A percentile compares a stretch with the other conserved stretches of the same genome.
phyloP scores from a whole-genome alignment of 2,113 vertebrate species.

The Alligator sinensis region DNA sequence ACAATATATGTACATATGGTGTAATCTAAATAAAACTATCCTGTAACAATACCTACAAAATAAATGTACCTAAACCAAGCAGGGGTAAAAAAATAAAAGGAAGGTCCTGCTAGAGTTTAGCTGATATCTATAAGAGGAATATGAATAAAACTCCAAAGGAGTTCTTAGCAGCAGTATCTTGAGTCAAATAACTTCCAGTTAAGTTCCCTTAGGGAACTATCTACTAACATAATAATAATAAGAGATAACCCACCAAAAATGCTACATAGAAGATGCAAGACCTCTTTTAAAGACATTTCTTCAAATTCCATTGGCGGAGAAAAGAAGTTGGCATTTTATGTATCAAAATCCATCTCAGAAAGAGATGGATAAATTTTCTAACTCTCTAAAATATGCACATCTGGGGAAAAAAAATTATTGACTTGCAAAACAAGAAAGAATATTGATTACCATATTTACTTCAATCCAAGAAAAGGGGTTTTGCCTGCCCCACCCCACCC shows the following conservation, averaged over 20 bases:
- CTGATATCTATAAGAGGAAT: not conserved
- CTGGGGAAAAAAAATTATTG: not conserved
- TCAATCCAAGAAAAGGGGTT: no score
- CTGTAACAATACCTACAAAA: not conserved
- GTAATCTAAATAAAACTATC: not conserved
- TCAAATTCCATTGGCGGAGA: not conserved
- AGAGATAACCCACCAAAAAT: not conserved
- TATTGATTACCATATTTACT: not conserved
- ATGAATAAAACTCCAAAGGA: not conserved
- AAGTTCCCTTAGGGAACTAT: not conserved
- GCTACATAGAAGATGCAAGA: not conserved
- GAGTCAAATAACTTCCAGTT: not conserved
- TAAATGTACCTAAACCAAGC: not conserved
- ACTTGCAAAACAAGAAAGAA: not conserved
- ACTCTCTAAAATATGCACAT: not conserved
- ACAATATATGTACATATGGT: not conserved
- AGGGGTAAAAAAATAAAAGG: not conserved
- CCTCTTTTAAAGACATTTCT: not conserved
- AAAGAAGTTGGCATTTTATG: not conserved
- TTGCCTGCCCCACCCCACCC: no score
- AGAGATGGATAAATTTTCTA: not conserved
- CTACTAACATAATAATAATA: not conserved
- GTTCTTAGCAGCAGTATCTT: not conserved
- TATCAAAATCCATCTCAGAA: not conserved
- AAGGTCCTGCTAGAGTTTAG: not conserved